Evolutionary conservation across 2,113 vertebrate species (phyloP).

Genomic region (Ardeotis arabs): DNA sequence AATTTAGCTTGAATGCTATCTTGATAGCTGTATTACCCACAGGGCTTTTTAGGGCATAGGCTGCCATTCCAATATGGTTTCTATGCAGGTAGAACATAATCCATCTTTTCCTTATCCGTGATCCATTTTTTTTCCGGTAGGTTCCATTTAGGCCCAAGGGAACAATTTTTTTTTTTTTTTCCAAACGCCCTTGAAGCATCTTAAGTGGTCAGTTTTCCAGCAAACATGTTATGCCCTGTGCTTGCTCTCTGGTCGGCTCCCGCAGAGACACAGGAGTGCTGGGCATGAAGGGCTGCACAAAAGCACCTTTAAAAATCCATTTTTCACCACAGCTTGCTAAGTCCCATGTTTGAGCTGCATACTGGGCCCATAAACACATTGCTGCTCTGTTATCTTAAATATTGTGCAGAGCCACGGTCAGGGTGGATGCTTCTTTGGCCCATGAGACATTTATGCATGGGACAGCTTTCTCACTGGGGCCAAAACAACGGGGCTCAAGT

Average conservation of each 20-base stretch:
- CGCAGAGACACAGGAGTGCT: neutral
- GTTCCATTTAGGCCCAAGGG: neutral
- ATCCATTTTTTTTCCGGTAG: neutral
- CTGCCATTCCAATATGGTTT: neutral
- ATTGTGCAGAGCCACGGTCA: neutral
- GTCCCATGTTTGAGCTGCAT: neutral
- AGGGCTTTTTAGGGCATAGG: neutral
- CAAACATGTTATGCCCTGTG: too few species aligned
- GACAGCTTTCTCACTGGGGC: neutral
- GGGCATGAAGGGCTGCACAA: neutral
- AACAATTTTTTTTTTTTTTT: too few species aligned
- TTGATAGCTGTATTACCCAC: neutral
- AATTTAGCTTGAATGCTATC: neutral
- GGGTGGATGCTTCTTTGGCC: neutral
- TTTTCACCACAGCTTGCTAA: neutral
- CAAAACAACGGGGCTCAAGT: neutral
- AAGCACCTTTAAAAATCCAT: neutral
- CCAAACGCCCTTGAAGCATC: neutral
- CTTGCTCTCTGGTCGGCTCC: neutral
- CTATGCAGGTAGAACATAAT: neutral
- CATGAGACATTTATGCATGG: neutral
- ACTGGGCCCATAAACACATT: neutral
- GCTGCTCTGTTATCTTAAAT: neutral
- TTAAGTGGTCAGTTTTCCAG: neutral
- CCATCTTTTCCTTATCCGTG: neutral